Conservation (phyloP, 2,113 vertebrate genomes). For the Chionis minor region DNA sequence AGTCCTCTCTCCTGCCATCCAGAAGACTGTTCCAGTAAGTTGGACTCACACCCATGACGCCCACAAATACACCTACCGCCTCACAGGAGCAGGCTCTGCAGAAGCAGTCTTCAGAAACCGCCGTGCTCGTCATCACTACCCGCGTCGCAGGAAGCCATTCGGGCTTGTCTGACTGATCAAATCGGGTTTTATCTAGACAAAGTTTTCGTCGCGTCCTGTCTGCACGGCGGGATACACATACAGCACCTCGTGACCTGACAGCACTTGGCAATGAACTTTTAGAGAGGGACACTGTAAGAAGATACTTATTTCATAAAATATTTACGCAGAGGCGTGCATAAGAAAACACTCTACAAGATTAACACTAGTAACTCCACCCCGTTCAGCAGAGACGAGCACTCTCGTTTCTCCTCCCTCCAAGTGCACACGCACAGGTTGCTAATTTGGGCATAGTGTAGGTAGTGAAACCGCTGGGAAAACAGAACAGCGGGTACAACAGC, state of each 20-base stretch:
- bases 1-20: neutral
- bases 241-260: neutral
- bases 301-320: neutral
- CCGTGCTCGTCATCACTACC: fast-evolving
- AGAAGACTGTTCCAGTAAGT: neutral
- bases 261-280: neutral
- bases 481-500: neutral
- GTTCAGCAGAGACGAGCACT: neutral
- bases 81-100: neutral
- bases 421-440: neutral
- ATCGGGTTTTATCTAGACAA: neutral
- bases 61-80: neutral
- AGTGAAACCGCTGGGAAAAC: neutral
- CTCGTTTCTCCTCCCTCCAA: neutral
- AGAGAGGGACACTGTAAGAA: neutral
- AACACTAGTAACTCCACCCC: neutral
- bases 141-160: fast-evolving
- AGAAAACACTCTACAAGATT: neutral
- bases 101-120: too few relatives aligned
- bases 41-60: neutral
- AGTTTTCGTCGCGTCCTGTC: fast-evolving
- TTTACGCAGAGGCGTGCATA: neutral
- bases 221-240: fast-evolving
- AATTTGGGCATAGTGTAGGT: neutral
- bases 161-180: neutral